Conservation (phyloP, 2,113 vertebrate species). For the Chascanopsetta lugubris region DNA sequence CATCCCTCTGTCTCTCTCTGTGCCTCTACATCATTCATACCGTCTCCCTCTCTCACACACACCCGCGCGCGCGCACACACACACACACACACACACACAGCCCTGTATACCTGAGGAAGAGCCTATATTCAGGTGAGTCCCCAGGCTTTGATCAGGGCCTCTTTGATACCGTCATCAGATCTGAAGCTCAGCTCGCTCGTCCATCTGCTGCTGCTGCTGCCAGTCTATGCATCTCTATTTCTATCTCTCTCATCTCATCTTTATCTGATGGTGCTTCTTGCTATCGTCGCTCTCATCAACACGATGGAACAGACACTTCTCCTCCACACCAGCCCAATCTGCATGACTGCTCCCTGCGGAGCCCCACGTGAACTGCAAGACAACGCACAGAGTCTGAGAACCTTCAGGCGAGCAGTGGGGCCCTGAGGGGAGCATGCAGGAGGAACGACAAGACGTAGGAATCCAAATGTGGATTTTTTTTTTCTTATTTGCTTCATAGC, state of each 20-base stretch:
- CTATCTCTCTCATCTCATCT: slow-evolving; percentile 32
- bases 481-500: too few relatives aligned
- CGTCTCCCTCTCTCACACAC: slow-evolving; percentile 16
- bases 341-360: slow-evolving; percentile 5
- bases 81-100: not conserved
- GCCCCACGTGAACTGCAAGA: too few relatives aligned
- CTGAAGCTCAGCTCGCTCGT: slow-evolving; percentile 49
- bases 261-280: too few relatives aligned
- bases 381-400: too few relatives aligned
- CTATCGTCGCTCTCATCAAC: too few relatives aligned
- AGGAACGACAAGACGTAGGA: too few relatives aligned
- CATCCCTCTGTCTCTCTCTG: slow-evolving; percentile 53
- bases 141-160: slow-evolving; percentile 68
- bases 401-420: too few relatives aligned
- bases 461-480: too few relatives aligned
- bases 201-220: slow-evolving; percentile 36
- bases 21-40: slow-evolving; percentile 63
- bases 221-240: slow-evolving; percentile 49
- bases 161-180: slow-evolving; percentile 71
- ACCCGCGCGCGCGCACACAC: slow-evolving; percentile 4
- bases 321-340: slow-evolving; percentile 3
- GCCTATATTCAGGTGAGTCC: slow-evolving; percentile 70
- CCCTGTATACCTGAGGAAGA: slow-evolving; percentile 38
- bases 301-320: slow-evolving; percentile 2
- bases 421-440: too few relatives aligned